Evolutionary conservation across 2,888 invertebrate genomes (phyloP).

Genomic region (Oxystoma pomonae): DNA sequence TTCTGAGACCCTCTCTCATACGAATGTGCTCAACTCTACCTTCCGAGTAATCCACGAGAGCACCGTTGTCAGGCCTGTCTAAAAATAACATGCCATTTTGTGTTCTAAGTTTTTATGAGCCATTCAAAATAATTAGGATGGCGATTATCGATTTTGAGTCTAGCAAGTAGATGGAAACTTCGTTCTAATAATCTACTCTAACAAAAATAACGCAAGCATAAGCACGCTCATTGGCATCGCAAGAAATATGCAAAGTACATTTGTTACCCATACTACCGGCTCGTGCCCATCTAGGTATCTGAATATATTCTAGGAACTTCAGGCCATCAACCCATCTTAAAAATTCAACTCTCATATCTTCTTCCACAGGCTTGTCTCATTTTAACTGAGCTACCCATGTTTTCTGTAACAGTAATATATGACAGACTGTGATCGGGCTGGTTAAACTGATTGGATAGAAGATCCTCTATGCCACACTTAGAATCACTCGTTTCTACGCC

Average conservation of each 20-base stretch:
- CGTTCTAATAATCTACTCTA: background rate
- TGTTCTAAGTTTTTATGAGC: constrained; percentile 7
- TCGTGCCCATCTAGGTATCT: constrained; percentile 17
- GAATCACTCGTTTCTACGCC: constrained; percentile 3
- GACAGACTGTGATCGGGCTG: constrained; percentile 15
- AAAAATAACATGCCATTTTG: constrained; percentile 17
- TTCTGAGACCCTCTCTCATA: constrained; percentile 33
- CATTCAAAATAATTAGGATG: constrained; percentile 11
- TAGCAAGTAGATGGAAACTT: constrained; percentile 13
- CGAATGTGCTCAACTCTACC: constrained; percentile 32
- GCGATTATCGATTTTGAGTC: constrained; percentile 15
- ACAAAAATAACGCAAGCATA: constrained; percentile 5
- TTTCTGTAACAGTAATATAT: constrained; percentile 19
- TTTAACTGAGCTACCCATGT: constrained; percentile 13
- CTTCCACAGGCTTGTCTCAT: constrained; percentile 16
- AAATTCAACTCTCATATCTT: too few species aligned
- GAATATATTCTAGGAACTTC: constrained; percentile 8
- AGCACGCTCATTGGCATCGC: constrained; percentile 14
- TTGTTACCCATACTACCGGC: constrained; percentile 3
- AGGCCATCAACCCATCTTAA: constrained; percentile 12
- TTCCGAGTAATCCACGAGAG: constrained; percentile 32
- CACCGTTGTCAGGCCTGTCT: constrained; percentile 33
- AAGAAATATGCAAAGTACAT: constrained; percentile 17
- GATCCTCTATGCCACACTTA: constrained; percentile 12
- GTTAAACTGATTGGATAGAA: constrained; percentile 18